These are phyloP conservation scores for Bucorvus abyssinicus DNA, from an alignment of 2,797 vertebrate species.

Conservation along the genomic window DNA sequence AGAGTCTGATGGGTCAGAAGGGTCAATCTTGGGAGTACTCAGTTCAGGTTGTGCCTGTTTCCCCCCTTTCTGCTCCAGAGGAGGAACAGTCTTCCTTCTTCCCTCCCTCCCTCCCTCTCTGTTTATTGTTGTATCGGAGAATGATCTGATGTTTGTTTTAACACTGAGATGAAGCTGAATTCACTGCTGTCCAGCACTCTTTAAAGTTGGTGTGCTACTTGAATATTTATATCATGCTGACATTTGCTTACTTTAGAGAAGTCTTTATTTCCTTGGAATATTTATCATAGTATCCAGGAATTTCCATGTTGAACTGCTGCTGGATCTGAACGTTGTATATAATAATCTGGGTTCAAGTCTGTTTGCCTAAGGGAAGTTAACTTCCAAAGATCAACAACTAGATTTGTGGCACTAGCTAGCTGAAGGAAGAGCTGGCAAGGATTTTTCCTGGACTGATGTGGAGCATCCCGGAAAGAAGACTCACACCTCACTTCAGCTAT, in stretches of 20 bases:
- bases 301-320: conserved; percentile 32
- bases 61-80: neutral
- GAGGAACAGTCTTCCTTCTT: neutral
- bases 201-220: conserved; percentile 48
- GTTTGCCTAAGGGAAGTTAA: conserved; percentile 1
- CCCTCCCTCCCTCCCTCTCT: neutral
- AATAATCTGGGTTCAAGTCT: conserved; percentile 23
- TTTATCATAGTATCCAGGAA: conserved; percentile 33
- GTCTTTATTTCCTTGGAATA: conserved; percentile 62
- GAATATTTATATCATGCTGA: conserved; percentile 55
- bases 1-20: neutral
- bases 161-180: conserved; percentile 50
- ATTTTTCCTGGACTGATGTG: neutral
- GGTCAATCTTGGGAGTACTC: neutral
- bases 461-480: neutral
- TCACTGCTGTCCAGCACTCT: conserved; percentile 16
- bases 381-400: conserved; percentile 10
- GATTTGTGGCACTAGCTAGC: neutral
- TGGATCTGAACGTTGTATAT: conserved; percentile 11
- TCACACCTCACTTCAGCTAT: neutral
- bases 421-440: conserved; percentile 5
- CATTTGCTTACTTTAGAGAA: conserved; percentile 41
- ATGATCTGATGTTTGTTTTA: conserved; percentile 59
- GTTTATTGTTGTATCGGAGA: conserved; percentile 49
- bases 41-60: neutral